Conservation (phyloP, 2,888 invertebrate genomes). For the Hypsopygia costalis region DNA sequence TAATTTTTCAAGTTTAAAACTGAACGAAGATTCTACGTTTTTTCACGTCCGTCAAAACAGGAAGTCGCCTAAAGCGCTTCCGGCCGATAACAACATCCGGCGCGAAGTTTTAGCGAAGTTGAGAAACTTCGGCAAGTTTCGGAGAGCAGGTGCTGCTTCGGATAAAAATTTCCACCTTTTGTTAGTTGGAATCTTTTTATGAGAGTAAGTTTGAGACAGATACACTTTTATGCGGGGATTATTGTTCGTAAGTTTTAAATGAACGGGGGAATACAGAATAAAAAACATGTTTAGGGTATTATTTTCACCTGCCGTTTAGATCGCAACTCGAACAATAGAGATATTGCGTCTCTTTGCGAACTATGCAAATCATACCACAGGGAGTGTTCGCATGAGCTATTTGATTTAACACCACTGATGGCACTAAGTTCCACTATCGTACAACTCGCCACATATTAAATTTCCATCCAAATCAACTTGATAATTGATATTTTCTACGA, state of each 20-base stretch:
- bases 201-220: slow-evolving; percentile 48
- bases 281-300: background rate
- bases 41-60: slow-evolving; percentile 72
- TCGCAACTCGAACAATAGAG: too few relatives aligned
- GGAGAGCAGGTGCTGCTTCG: slow-evolving; percentile 69
- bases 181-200: slow-evolving; percentile 38
- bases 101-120: slow-evolving; percentile 47
- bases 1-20: slow-evolving; percentile 13
- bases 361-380: too few relatives aligned
- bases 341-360: too few relatives aligned
- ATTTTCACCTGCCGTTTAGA: too few relatives aligned
- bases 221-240: slow-evolving; percentile 22
- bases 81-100: slow-evolving; percentile 80
- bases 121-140: slow-evolving; percentile 47
- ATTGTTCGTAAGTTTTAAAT: slow-evolving; percentile 3
- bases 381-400: too few relatives aligned
- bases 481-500: too few relatives aligned
- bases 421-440: too few relatives aligned
- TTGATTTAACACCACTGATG: too few relatives aligned
- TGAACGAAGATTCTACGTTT: slow-evolving; percentile 34
- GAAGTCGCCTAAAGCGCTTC: slow-evolving; percentile 65
- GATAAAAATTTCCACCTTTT: slow-evolving; percentile 73
- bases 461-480: too few relatives aligned
- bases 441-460: too few relatives aligned
- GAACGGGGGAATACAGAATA: background rate